These are phyloP conservation scores for Solenopsis fugax DNA, from an alignment of 1,140 invertebrate species.

Conservation along the genomic window DNA sequence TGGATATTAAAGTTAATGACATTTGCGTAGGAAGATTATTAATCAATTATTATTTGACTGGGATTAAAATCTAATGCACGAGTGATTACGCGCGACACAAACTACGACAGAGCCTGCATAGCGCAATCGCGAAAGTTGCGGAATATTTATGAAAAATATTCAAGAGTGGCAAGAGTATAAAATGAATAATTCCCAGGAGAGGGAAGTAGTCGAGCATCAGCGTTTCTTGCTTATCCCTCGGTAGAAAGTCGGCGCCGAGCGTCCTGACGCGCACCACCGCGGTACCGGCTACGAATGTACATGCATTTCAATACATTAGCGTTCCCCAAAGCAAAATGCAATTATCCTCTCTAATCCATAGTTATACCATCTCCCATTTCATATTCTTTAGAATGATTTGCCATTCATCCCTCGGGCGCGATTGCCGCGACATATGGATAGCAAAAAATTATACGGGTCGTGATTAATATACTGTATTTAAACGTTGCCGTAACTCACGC, in stretches of 20 bases:
- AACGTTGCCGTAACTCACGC: not conserved
- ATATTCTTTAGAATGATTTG: not conserved
- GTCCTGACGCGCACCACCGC: conserved; percentile 25
- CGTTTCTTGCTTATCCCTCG: conserved; percentile 60
- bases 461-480: not conserved
- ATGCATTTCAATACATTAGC: conserved; percentile 75
- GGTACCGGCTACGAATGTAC: conserved; percentile 59
- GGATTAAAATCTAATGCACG: conserved; percentile 31
- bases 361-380: conserved; percentile 14
- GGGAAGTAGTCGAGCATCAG: conserved; percentile 1
- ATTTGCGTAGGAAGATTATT: conserved; percentile 13
- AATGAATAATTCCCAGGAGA: conserved; percentile 69
- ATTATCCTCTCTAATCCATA: conserved; percentile 66
- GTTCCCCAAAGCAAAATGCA: conserved; percentile 50
- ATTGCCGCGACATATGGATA: not conserved
- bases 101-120: not conserved
- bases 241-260: conserved; percentile 25
- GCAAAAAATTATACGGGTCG: not conserved
- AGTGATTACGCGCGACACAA: conserved; percentile 61
- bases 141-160: conserved; percentile 78
- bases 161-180: conserved; percentile 57
- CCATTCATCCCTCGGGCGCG: not conserved
- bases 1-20: conserved; percentile 12
- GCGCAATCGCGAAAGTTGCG: conserved; percentile 64
- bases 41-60: not conserved